Base-by-base conservation (phyloP, 2,888 invertebrate genomes). In the Orthosia gothica region DNA sequence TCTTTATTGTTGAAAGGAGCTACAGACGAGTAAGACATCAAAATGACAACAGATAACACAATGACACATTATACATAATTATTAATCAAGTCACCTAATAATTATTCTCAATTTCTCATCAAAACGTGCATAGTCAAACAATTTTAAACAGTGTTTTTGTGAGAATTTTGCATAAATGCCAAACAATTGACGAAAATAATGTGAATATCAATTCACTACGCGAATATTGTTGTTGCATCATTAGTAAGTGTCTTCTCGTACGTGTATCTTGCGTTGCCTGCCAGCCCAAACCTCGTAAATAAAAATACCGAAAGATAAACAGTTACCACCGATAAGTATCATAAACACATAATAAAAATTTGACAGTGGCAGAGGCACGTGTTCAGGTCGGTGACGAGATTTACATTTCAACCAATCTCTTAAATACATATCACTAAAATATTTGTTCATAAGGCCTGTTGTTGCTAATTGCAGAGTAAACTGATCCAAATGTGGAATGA, bases 271-370 rank as follows among this genome's bases (percentile, higher is more conserved):
- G 2, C 12, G 47, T 32, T 32, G 47, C 26, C 26, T 26, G 26
- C 26, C 67, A 40, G 40, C 40, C 40, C 40, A 40, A 40, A 40
- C 9, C 40, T 40, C 40, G 40, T 40, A 40, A 40, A 84, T 66
- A 62, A 92, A 92, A 26, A 72, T 75, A 5, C 85, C 20, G 0
- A 76, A 16, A 13, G 92, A 87, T 23, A 91, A 66, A 64, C 63
- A 72, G 47, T 87, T 86, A 76, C 93, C 92, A 11, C 68, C 61
- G 3, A 87, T 13, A 16, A 93, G 85, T 49, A 91, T 68, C 61
- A 64, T 40, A 69, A 86, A 91, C 0, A 84, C 67, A 18, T 73
- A 79, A 20, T 74, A 64, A 20, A 90, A 76, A 61, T 89, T 84
- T 9, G 12, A 23, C 7, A 91, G 16, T 5, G 57, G 70, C 26